A percentile compares a stretch with the other conserved stretches of the same genome.
Evolutionary conservation across 1,140 invertebrate species (phyloP).

Genomic region (Chymomyza costata): DNA sequence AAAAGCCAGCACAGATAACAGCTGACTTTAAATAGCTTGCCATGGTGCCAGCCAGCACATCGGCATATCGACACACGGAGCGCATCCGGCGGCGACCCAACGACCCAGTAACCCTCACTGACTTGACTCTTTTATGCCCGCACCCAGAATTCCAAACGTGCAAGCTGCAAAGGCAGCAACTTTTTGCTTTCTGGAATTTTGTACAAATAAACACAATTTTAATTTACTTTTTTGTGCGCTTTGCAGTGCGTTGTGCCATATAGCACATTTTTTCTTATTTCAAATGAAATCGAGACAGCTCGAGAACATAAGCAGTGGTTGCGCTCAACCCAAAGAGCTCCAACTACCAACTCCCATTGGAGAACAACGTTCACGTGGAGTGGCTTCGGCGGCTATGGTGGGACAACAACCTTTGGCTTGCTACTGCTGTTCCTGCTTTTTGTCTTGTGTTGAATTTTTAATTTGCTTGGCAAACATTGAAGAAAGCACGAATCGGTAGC

Average conservation of each 20-base stretch:
- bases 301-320: slow-evolving; percentile 55
- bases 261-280: slow-evolving; percentile 49
- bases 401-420: slow-evolving; percentile 28
- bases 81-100: slow-evolving; percentile 5
- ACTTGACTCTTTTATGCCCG: background rate
- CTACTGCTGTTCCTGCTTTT: slow-evolving; percentile 36
- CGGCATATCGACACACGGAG: slow-evolving; percentile 1
- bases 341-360: background rate
- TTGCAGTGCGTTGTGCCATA: slow-evolving; percentile 24
- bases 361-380: slow-evolving; percentile 11
- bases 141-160: background rate
- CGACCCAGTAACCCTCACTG: background rate
- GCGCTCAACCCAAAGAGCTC: slow-evolving; percentile 15
- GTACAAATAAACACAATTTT: slow-evolving; percentile 69
- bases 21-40: slow-evolving; percentile 41
- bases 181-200: slow-evolving; percentile 46
- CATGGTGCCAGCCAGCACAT: too few relatives aligned
- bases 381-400: background rate
- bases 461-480: slow-evolving; percentile 60
- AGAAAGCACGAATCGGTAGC: slow-evolving; percentile 15
- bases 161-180: slow-evolving; percentile 32
- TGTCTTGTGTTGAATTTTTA: slow-evolving; percentile 68
- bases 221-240: slow-evolving; percentile 63
- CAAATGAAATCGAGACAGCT: slow-evolving; percentile 68
- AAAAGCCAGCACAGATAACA: slow-evolving; percentile 8